phyloP scores from a whole-genome alignment of 2,888 invertebrate species.

The Allolobophora icterica region DNA sequence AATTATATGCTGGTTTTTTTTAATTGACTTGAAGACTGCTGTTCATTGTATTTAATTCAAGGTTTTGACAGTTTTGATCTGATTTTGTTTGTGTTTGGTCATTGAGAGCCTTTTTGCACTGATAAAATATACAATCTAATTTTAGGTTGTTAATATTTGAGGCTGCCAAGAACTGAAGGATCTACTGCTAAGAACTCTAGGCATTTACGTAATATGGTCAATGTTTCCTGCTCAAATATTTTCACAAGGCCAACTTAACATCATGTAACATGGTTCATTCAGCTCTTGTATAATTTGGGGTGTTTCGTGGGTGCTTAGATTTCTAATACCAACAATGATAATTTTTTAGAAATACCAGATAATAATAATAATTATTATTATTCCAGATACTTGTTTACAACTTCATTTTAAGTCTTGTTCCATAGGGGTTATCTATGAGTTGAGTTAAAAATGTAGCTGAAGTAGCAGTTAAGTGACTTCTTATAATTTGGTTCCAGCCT shows the following conservation, averaged over 20 bases:
- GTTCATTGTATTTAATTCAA: background rate
- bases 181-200: background rate
- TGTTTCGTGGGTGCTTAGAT: background rate
- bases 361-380: background rate
- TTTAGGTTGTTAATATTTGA: background rate
- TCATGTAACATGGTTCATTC: background rate
- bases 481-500: background rate
- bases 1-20: background rate
- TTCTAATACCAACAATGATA: background rate
- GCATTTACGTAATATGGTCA: background rate
- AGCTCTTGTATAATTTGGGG: background rate
- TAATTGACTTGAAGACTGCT: background rate
- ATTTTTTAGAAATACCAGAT: no score
- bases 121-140: background rate
- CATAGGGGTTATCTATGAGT: background rate
- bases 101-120: background rate
- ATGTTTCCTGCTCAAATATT: background rate
- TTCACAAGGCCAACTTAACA: background rate
- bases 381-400: no score
- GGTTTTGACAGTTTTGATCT: constrained; percentile 3
- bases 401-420: background rate
- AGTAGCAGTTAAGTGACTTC: background rate
- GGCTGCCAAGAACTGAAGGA: background rate
- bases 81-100: constrained; percentile 5
- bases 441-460: background rate